phyloP scores from a whole-genome alignment of 2,113 vertebrate species.

The Montifringilla adamsi region DNA sequence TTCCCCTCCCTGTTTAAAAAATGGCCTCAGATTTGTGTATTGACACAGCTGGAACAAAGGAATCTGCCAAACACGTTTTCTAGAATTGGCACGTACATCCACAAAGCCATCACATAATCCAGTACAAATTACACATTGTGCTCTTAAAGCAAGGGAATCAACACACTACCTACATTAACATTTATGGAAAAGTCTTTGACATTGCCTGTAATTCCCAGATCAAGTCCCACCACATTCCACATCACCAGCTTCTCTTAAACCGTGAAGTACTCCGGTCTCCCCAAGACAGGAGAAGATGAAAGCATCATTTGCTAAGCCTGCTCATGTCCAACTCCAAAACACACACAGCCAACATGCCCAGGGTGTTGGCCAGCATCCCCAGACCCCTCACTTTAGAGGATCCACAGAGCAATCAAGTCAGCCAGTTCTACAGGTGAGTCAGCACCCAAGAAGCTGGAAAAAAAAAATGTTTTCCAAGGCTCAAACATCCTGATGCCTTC shows the following conservation, averaged over 20 bases:
- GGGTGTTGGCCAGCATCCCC: not conserved
- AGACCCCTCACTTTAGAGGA: not conserved
- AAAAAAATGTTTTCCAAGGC: not conserved
- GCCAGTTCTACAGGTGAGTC: not conserved
- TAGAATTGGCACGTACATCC: not conserved
- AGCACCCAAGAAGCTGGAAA: not conserved
- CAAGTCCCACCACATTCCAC: not conserved
- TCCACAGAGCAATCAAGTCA: not conserved
- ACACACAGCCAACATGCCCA: not conserved
- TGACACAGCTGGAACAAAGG: conserved; percentile 52
- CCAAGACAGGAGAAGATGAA: not conserved
- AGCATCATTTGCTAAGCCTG: not conserved
- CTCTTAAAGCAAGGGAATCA: not conserved
- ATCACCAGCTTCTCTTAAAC: not conserved
- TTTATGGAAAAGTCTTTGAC: not conserved
- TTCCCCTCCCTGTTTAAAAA: conserved; percentile 31
- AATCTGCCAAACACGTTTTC: conserved; percentile 44
- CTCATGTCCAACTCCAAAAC: not conserved
- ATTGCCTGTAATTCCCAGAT: not conserved
- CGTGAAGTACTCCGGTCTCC: not conserved
- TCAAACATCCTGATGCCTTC: not conserved
- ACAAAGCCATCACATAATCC: not conserved
- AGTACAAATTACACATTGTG: not conserved
- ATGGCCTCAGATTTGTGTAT: conserved; percentile 10
- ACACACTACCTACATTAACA: not conserved